A percentile compares a stretch with the other conserved stretches of the same genome.
Conservation (phyloP, 2,113 vertebrate genomes). For the Ictalurus punctatus region DNA sequence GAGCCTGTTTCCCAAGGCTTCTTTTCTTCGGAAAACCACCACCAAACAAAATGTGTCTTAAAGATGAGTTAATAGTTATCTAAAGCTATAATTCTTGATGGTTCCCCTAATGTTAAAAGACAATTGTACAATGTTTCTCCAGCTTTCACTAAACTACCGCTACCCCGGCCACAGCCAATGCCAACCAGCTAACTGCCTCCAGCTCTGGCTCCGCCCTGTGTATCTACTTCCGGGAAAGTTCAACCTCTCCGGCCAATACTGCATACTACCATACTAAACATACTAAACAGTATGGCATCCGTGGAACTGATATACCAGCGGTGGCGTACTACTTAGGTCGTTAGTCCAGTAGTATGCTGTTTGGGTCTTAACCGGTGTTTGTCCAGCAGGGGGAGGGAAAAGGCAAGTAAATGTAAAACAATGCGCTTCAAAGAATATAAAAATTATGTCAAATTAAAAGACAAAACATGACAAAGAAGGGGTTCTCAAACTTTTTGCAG, state of each 20-base stretch:
- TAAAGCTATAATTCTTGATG: not conserved
- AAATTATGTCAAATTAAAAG: not conserved
- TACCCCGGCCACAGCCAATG: conserved; percentile 59
- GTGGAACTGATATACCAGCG: not conserved
- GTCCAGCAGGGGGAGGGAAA: not conserved
- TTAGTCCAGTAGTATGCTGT: not conserved
- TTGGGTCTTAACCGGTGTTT: not conserved
- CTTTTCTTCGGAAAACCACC: not conserved
- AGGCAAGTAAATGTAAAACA: not conserved
- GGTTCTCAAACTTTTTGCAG: not conserved
- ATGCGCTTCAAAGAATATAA: not conserved
- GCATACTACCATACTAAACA: not conserved
- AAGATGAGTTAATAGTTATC: not conserved
- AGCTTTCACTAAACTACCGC: conserved; percentile 31
- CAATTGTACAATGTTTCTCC: conserved; percentile 2
- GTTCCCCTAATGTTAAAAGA: not conserved
- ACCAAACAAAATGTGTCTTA: not conserved
- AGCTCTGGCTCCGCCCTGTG: conserved; percentile 51
- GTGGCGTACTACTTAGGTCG: not conserved
- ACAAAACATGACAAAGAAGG: not conserved
- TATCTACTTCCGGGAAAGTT: conserved; percentile 54
- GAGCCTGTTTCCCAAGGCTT: conserved; percentile 7
- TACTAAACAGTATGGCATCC: not conserved
- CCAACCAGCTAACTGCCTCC: conserved; percentile 51
- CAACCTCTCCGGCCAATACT: not conserved